These are phyloP conservation scores for Etheostoma spectabile DNA, from an alignment of 2,113 vertebrate species.

Conservation along the genomic window DNA sequence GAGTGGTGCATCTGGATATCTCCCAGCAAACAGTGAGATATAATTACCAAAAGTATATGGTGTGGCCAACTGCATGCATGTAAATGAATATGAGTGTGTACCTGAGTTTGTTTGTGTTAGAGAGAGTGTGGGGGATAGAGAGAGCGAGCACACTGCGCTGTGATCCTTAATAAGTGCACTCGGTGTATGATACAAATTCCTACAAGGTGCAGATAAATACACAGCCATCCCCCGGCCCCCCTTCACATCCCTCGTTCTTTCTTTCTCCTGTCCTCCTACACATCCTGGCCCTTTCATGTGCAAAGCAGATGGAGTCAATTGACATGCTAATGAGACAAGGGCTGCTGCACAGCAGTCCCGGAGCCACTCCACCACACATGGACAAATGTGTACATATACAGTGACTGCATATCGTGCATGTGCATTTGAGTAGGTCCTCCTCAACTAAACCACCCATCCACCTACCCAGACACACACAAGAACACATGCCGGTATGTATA, in stretches of 20 bases:
- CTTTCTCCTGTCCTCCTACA: constrained; percentile 82
- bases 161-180: constrained; percentile 78
- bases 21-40: background rate
- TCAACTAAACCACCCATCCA: constrained; percentile 15
- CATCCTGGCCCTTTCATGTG: constrained; percentile 86
- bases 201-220: constrained; percentile 81
- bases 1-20: constrained; percentile 40
- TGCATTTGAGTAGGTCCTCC: constrained; percentile 9
- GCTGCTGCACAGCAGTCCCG: constrained; percentile 81
- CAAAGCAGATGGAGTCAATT: constrained; percentile 91
- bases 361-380: constrained; percentile 67
- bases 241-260: constrained; percentile 66
- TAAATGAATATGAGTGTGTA: constrained; percentile 12
- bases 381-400: constrained; percentile 23
- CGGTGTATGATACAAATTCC: constrained; percentile 75
- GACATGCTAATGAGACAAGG: constrained; percentile 91
- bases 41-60: constrained; percentile 1
- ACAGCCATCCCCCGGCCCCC: constrained; percentile 52
- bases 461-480: constrained; percentile 23
- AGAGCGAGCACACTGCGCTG: constrained; percentile 34
- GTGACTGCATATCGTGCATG: constrained; percentile 23
- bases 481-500: background rate
- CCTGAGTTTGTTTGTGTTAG: constrained; percentile 6
- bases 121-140: background rate
- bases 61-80: background rate